Percentiles rank a stretch among this genome's conserved stretches.
These are phyloP conservation scores for Alentia gelatinosa DNA, from an alignment of 2,888 invertebrate genomes.

Conservation along the genomic window DNA sequence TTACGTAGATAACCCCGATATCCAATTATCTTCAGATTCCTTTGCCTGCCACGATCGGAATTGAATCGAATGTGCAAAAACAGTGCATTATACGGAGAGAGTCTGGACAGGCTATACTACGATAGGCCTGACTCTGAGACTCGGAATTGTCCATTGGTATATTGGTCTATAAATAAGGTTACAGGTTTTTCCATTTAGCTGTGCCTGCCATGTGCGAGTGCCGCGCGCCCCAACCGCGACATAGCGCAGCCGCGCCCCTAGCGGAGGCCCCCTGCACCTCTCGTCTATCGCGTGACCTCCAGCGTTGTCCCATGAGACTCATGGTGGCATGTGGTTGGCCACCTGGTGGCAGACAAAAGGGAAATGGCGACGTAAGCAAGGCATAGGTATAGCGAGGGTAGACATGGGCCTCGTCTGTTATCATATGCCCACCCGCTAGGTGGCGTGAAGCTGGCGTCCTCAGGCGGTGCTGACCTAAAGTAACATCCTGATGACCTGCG, in stretches of 20 bases:
- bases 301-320: not conserved
- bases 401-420: not conserved
- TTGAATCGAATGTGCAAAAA: not conserved
- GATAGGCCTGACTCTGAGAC: too few species aligned
- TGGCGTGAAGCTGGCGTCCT: not conserved
- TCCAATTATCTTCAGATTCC: not conserved
- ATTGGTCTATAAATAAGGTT: not conserved
- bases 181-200: not conserved
- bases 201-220: not conserved
- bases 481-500: not conserved
- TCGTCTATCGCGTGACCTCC: not conserved
- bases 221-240: not conserved
- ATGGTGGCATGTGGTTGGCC: not conserved
- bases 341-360: not conserved
- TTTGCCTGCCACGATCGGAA: not conserved
- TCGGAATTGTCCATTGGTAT: not conserved
- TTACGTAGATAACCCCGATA: not conserved
- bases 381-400: not conserved
- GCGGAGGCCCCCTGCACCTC: not conserved
- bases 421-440: not conserved
- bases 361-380: not conserved
- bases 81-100: not conserved
- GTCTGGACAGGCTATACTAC: too few species aligned
- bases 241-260: not conserved
- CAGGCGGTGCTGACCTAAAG: not conserved